Base-by-base conservation (phyloP, 2,797 vertebrate genomes). In the Semaprochilodus insignis region DNA sequence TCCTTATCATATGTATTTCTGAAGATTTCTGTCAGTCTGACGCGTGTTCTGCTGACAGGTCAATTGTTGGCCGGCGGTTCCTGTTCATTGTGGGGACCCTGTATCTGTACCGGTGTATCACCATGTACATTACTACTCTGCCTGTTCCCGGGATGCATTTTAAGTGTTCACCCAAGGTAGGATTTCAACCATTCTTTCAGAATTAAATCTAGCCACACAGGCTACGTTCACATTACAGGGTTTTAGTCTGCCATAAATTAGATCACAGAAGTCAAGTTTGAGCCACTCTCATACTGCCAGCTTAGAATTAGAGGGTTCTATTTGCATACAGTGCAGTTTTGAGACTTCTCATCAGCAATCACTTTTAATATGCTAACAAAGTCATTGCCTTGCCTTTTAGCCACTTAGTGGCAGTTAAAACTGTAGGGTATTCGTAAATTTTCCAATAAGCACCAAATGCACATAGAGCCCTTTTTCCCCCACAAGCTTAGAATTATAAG, bases 91-190 rank as follows among this genome's bases (percentile, higher is more conserved):
- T 97, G 84, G 96, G 96, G 89, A 97, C 96, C 23, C 94, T 97
- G 73, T 97, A 97, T 92, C 93, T 97, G 85, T 97, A 97, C 86
- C 94, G 96, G 83, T 97, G 96, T 91, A 94, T 97, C 91, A 97
- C 96, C 77, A 97, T 97, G 96, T 97, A 97, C 85, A 93, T 97
- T 90, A 97, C 96, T 77, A 97, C 96, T 70, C 95, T 97, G 76
- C 96, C 96, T 77, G 96, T 97, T 88, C 96, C 96, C 59, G 96
- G 96, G 85, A 95, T 96, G 95, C 96, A 97, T 94, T 97, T 97
- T 93, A 96, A 94, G 89, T 97, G 96, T 88, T 96, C 96, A 92
- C 95, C 96, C 52, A 97, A 97, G 96, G 96, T 97, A 95, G 92
- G 84, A 8, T 44, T 44, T 34, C 17, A 10, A 59, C 25, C 31